phyloP scores from a whole-genome alignment of 2,797 vertebrate genomes.

The Eulemur mongoz region DNA sequence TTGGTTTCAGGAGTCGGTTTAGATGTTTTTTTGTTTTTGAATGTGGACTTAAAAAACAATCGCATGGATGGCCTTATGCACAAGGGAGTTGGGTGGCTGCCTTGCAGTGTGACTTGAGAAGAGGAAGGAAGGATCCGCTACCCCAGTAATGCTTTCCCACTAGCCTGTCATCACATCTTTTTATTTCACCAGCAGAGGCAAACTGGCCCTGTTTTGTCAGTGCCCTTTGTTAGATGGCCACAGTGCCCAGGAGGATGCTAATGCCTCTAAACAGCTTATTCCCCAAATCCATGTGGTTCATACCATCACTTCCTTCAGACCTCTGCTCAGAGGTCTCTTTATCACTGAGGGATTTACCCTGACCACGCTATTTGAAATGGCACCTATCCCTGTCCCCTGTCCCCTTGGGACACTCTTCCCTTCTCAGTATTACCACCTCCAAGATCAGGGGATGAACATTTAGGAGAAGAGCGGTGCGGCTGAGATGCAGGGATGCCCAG shows the following conservation, averaged over 20 bases:
- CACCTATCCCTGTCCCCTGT: neutral
- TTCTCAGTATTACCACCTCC: neutral
- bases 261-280: neutral
- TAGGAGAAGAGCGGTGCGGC: neutral
- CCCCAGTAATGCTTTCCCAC: no score
- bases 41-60: neutral
- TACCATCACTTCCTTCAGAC: neutral
- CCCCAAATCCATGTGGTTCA: neutral
- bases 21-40: neutral
- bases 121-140: neutral
- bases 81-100: neutral
- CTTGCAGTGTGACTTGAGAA: neutral
- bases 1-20: neutral
- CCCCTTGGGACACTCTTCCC: neutral
- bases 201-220: neutral
- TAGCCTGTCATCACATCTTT: neutral
- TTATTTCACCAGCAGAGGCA: neutral
- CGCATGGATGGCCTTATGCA: neutral
- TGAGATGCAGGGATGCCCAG: neutral
- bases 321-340: neutral
- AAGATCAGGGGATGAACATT: neutral
- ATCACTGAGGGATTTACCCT: neutral
- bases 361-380: neutral
- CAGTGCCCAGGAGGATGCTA: rapidly evolving
- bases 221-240: neutral